These are phyloP conservation scores for Pollicipes pollicipes DNA, from an alignment of 1,140 invertebrate genomes.

Conservation along the genomic window DNA sequence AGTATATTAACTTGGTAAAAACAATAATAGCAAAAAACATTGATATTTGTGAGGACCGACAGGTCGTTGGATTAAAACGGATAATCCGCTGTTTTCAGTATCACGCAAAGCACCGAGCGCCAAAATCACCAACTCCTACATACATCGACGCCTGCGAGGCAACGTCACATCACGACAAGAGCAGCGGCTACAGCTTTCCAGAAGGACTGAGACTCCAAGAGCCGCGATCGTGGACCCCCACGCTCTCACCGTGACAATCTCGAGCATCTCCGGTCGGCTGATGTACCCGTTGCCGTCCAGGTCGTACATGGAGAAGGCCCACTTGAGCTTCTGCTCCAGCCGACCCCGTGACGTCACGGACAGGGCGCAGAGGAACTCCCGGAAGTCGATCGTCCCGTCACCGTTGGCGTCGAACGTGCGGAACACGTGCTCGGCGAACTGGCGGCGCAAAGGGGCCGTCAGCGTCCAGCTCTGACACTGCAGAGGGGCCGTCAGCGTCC, in stretches of 20 bases:
- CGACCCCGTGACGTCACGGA: slow-evolving; percentile 91
- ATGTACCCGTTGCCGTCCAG: slow-evolving; percentile 88
- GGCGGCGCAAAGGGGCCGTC: no score
- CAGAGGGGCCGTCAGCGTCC: no score
- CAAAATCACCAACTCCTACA: no score
- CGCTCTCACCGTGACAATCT: slow-evolving; percentile 86
- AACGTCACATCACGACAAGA: slow-evolving; percentile 13
- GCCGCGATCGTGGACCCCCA: no score
- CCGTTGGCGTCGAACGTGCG: slow-evolving; percentile 94
- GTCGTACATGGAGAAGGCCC: slow-evolving; percentile 96
- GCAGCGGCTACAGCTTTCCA: slow-evolving; percentile 21
- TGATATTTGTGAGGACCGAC: no score
- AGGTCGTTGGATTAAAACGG: no score
- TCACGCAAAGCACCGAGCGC: no score
- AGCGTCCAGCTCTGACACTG: no score
- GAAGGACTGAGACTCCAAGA: slow-evolving; percentile 8
- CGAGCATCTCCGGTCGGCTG: slow-evolving; percentile 85
- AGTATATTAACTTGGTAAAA: no score
- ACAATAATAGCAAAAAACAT: no score
- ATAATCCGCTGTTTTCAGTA: no score
- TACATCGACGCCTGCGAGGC: slow-evolving; percentile 4
- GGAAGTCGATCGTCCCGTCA: slow-evolving; percentile 89
- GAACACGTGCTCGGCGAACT: slow-evolving; percentile 97
- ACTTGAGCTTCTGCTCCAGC: slow-evolving; percentile 91
- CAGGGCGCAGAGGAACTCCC: slow-evolving; percentile 89